phyloP scores from a whole-genome alignment of 2,888 invertebrate genomes.

The Oegoconia quadripuncta region DNA sequence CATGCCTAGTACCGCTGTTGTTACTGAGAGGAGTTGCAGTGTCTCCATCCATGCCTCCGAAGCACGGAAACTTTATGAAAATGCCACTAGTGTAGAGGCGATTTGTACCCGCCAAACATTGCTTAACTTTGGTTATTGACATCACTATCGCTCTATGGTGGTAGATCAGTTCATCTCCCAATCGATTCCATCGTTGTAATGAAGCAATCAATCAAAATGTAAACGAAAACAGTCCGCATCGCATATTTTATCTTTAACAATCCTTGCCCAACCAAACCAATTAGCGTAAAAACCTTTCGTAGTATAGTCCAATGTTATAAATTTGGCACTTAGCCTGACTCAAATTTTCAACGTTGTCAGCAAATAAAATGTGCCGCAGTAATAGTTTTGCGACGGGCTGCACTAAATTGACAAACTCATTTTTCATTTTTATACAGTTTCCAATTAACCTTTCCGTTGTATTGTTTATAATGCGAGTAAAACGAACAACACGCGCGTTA shows the following conservation, averaged over 20 bases:
- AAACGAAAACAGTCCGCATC: conserved; percentile 71
- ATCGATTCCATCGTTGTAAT: conserved; percentile 51
- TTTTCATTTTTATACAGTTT: conserved; percentile 48
- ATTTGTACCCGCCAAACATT: no score
- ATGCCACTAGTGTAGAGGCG: no score
- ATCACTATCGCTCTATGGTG: no score
- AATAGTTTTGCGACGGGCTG: conserved; percentile 62
- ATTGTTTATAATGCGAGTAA: conserved; percentile 20
- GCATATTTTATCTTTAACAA: conserved; percentile 79
- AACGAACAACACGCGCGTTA: conserved; percentile 4
- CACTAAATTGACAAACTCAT: conserved; percentile 60
- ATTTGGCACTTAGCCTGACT: conserved; percentile 78
- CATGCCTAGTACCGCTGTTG: no score
- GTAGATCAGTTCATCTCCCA: conserved; percentile 25
- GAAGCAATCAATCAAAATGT: conserved; percentile 73
- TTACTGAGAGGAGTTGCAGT: no score
- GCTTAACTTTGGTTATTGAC: no score
- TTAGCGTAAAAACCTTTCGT: conserved; percentile 73
- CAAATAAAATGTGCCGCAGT: conserved; percentile 70
- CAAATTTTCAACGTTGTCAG: conserved; percentile 73
- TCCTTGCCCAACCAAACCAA: conserved; percentile 72
- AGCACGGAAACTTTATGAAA: no score
- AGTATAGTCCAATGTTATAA: conserved; percentile 70
- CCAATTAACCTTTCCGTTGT: conserved; percentile 41
- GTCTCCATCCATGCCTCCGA: no score